Evolutionary conservation across 1,140 invertebrate species (phyloP), one percentile per base, ranked within the genome.

Genomic region (Camponotus vicinus): DNA sequence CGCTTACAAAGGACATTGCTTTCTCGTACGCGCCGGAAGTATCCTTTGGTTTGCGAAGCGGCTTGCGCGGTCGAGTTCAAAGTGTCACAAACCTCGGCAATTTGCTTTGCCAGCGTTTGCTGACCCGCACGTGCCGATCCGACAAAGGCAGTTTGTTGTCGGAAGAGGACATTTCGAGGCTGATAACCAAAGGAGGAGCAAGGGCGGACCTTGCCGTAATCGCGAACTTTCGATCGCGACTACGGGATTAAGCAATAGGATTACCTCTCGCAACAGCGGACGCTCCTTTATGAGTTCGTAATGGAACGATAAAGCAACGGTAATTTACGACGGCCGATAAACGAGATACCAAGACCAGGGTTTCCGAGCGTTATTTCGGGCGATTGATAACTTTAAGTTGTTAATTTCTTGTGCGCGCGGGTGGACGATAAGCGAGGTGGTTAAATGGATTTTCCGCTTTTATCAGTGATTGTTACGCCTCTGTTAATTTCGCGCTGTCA

Each of bases 41-140:
- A 83, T 83, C 69, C 79, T 61, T 73, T 75, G 79, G 69, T 83
- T 83, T 83, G 79, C 69, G 69, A 40, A 75, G 49, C 21, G 34
- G 40, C 40, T 61, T 45, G 79, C 71, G 75, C 76, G 75, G 64
- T 64, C 37, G 67, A 73, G 83, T 71, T 78, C 42, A 59, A 32
- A 40, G 37, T 66, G 52, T 82, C 52, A 70, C 71, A 70, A 88
- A 86, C 67, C n/a, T 21, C 42, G 52, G 32, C 52, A 80, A 88
- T 88, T 88, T 86, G 85, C 84, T 88, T 75, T 80, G 75, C 21
- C 34, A 27, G 21, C 66, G 66, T 55, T 80, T 55, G 37, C 15
- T 11, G 49, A n/a, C 34, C 7, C 57, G 69, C 69, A 55, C 85
- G 85, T 86, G 85, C 70, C 79, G 85, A 83, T 57, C 69, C 61